phyloP scores from a whole-genome alignment of 2,797 vertebrate genomes.

The Trichosurus vulpecula region DNA sequence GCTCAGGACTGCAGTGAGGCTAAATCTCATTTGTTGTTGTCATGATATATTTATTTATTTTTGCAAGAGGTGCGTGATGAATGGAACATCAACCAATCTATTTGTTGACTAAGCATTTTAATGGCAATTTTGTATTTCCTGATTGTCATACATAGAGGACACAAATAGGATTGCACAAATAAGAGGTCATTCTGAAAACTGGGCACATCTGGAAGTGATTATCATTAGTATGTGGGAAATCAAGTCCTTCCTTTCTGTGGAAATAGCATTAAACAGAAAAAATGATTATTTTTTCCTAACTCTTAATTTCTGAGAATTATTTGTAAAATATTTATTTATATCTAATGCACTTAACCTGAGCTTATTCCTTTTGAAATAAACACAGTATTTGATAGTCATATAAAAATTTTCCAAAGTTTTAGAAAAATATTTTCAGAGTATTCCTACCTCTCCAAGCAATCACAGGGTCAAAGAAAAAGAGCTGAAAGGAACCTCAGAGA shows the following conservation, averaged over 20 bases:
- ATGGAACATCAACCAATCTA: slow-evolving; percentile 61
- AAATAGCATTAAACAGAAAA: slow-evolving; percentile 56
- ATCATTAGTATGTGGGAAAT: slow-evolving; percentile 51
- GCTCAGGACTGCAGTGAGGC: slow-evolving; percentile 58
- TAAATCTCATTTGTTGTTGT: neutral
- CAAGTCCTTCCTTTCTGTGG: slow-evolving; percentile 50
- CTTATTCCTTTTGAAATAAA: neutral
- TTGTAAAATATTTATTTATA: slow-evolving; percentile 55
- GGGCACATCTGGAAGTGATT: slow-evolving; percentile 70
- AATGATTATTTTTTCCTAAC: slow-evolving; percentile 52
- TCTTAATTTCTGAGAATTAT: neutral
- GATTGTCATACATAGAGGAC: slow-evolving; percentile 51
- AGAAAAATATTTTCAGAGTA: neutral
- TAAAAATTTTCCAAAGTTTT: neutral
- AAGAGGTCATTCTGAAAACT: slow-evolving; percentile 67
- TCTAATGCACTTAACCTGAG: slow-evolving; percentile 39
- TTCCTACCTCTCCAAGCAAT: slow-evolving; percentile 11
- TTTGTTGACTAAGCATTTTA: slow-evolving; percentile 67
- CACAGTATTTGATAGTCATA: neutral
- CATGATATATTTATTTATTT: slow-evolving; percentile 22
- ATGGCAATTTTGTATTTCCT: slow-evolving; percentile 64
- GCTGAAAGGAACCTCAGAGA: neutral
- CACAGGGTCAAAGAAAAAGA: neutral
- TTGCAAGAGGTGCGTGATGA: slow-evolving; percentile 51
- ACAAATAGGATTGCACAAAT: slow-evolving; percentile 64